Evolutionary conservation across 1,140 invertebrate species (phyloP), one percentile per base, ranked within the genome.

Genomic region (Procambarus virginalis): DNA sequence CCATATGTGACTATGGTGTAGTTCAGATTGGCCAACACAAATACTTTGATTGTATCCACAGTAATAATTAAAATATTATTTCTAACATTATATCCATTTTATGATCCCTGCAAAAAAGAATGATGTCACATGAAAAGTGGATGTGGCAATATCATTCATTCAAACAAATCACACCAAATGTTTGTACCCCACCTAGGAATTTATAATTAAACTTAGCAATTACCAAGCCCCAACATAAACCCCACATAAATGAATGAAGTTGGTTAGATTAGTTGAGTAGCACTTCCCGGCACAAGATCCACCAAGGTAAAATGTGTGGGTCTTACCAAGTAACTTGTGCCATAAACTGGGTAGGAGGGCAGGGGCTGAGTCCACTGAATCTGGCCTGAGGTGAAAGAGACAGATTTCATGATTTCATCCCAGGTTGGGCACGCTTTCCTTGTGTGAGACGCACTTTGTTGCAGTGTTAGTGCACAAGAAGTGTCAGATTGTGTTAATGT

Each of bases 261-360:
- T 75, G 8, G 51, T 73, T 84, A 81, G 86, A 77, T 83, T 77
- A 83, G 73, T 77, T 58, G 88, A 82, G 73, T 78, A 84, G 80
- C 51, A 84, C 49, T 46, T 84, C 64, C 82, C 88, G 70, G 75
- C 81, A 84, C 73, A 77, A 79, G 88, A 84, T 84, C 88, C 88
- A 84, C 82, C 88, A 84, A 89, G 80, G 64, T 46, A 89, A 84
- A 84, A 89, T 84, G 88, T 84, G 88, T 89, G 88, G 88, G 88
- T 89, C 88, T 89, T 89, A 89, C 88, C 88, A 89, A 81, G 60
- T 48, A 83, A 49, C 64, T 83, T 34, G 88, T 70, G 88, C 88
- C 88, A 89, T 70, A 84, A 34, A 89, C 88, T 55, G 88, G 88
- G 75, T 89, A 84, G 73, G 88, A 79, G 14, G 88, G 60, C 82